phyloP scores from a whole-genome alignment of 2,113 vertebrate species.

The Mormyrus iriodes region DNA sequence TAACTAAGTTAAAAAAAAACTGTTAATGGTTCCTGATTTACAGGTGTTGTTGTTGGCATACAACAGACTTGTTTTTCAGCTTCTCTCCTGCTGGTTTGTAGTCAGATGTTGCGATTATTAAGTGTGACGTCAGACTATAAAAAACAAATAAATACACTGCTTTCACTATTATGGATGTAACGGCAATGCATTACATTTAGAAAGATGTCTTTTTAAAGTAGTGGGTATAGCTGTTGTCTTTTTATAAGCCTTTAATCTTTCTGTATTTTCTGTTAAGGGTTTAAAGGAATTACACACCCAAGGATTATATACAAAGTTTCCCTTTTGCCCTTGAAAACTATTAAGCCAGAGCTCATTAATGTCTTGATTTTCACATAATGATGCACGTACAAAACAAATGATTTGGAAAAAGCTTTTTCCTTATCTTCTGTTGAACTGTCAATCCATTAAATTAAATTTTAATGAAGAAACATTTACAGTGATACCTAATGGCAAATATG shows the following conservation, averaged over 20 bases:
- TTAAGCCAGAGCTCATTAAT: neutral
- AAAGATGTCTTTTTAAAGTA: neutral
- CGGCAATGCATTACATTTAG: neutral
- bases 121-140: neutral
- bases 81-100: neutral
- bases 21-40: neutral
- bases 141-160: neutral
- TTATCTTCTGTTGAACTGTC: neutral
- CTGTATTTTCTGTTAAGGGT: neutral
- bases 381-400: neutral
- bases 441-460: neutral
- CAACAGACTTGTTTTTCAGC: neutral
- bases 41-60: neutral
- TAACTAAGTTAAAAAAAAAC: neutral
- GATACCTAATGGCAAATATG: neutral
- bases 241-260: neutral
- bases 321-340: neutral
- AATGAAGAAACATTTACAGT: constrained; percentile 4
- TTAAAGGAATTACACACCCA: neutral
- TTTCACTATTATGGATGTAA: neutral
- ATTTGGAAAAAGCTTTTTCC: neutral
- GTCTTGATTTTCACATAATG: neutral
- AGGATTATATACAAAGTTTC: neutral
- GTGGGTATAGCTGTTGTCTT: constrained; percentile 4
- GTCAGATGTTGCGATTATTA: neutral